Conservation (phyloP, 2,888 invertebrate species). For the Drosophila paranaensis region DNA sequence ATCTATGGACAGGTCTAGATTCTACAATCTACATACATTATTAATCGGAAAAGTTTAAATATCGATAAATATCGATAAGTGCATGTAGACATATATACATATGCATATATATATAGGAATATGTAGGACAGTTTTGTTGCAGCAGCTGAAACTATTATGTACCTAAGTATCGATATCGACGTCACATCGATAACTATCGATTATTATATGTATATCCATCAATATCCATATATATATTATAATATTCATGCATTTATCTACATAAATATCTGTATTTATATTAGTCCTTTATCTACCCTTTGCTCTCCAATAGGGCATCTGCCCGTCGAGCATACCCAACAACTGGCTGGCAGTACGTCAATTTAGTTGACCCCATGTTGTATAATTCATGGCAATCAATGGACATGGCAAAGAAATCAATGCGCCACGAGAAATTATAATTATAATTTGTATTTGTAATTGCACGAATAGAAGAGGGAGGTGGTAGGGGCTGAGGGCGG, state of each 20-base stretch:
- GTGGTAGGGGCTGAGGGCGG: too few relatives aligned
- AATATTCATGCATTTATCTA: too few relatives aligned
- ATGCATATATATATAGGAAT: too few relatives aligned
- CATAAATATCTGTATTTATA: neutral
- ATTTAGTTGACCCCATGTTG: slow-evolving; percentile 44
- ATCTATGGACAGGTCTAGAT: neutral
- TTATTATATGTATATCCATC: neutral
- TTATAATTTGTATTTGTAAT: slow-evolving; percentile 65
- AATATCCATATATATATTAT: neutral
- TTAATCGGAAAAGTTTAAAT: too few relatives aligned
- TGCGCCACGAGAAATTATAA: slow-evolving; percentile 72
- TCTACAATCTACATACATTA: too few relatives aligned
- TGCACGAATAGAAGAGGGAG: slow-evolving; percentile 8
- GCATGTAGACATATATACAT: neutral
- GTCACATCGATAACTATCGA: neutral
- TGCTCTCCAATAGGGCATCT: neutral
- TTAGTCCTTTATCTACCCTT: neutral
- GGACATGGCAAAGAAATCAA: slow-evolving; percentile 49
- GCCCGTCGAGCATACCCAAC: neutral
- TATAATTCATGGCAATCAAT: slow-evolving; percentile 56
- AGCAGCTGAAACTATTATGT: too few relatives aligned
- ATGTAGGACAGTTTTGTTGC: too few relatives aligned
- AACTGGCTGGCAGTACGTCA: slow-evolving; percentile 16
- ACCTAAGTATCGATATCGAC: neutral
- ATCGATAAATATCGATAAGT: neutral